phyloP scores from a whole-genome alignment of 2,797 vertebrate genomes.

The Ficedula albicollis region DNA sequence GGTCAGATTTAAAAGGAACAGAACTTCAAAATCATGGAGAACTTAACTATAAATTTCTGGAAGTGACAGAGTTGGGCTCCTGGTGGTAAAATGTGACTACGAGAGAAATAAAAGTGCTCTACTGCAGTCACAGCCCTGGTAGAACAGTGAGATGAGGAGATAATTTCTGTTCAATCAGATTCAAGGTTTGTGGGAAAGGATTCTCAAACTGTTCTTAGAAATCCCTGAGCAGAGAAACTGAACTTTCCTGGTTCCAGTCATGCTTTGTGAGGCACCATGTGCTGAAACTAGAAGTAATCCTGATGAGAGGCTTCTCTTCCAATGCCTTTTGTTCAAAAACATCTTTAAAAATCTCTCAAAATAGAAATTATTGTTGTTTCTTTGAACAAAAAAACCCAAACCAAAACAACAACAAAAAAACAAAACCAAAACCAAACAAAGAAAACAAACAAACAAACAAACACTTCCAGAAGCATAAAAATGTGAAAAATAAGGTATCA shows the following conservation, averaged over 20 bases:
- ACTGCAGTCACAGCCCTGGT: neutral
- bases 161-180: slow-evolving; percentile 13
- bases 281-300: neutral
- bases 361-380: neutral
- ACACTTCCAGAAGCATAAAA: neutral
- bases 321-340: neutral
- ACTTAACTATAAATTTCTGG: neutral
- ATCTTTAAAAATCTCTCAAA: neutral
- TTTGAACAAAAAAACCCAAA: neutral
- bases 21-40: neutral
- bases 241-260: neutral
- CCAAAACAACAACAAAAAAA: no score
- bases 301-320: neutral
- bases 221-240: neutral
- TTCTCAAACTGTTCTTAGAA: neutral
- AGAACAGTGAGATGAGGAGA: slow-evolving; percentile 20
- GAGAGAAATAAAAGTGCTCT: neutral
- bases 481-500: neutral
- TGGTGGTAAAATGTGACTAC: neutral
- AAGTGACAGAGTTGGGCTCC: fast-evolving
- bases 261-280: neutral
- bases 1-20: neutral
- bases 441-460: neutral
- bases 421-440: neutral
- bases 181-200: neutral